These are phyloP conservation scores for Karalla daura DNA, from an alignment of 2,797 vertebrate genomes.

Conservation along the genomic window DNA sequence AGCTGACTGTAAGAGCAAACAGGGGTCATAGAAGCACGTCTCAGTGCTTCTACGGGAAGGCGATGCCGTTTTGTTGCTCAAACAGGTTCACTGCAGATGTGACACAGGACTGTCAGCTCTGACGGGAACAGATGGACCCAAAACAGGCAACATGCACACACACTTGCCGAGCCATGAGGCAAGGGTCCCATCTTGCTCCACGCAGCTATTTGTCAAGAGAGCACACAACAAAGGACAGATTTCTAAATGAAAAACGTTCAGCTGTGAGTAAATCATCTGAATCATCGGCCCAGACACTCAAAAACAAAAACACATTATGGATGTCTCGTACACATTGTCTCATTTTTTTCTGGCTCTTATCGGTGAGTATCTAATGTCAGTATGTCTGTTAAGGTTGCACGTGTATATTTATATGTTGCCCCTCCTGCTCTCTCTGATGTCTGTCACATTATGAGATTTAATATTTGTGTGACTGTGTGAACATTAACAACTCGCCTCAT, in stretches of 20 bases:
- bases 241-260: conserved; percentile 38
- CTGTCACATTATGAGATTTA: conserved; percentile 34
- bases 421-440: conserved; percentile 10
- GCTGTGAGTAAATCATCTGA: conserved; percentile 45
- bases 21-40: background rate
- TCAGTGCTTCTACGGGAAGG: background rate
- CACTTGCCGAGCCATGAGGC: background rate
- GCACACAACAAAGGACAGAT: conserved; percentile 46
- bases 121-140: conserved; percentile 27
- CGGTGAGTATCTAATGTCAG: conserved; percentile 4
- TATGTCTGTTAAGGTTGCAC: background rate
- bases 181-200: conserved; percentile 34
- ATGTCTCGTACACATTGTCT: background rate
- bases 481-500: conserved; percentile 54
- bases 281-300: conserved; percentile 19
- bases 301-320: conserved; percentile 45
- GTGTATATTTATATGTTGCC: conserved; percentile 11
- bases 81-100: conserved; percentile 53
- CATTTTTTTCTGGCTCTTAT: background rate
- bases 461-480: conserved; percentile 50
- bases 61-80: conserved; percentile 1
- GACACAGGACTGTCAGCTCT: conserved; percentile 14
- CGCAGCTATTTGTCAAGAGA: conserved; percentile 39
- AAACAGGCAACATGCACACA: conserved; percentile 33
- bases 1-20: background rate